Conservation (phyloP, 92 coral and sea anemone species). For the Montipora capitata region DNA sequence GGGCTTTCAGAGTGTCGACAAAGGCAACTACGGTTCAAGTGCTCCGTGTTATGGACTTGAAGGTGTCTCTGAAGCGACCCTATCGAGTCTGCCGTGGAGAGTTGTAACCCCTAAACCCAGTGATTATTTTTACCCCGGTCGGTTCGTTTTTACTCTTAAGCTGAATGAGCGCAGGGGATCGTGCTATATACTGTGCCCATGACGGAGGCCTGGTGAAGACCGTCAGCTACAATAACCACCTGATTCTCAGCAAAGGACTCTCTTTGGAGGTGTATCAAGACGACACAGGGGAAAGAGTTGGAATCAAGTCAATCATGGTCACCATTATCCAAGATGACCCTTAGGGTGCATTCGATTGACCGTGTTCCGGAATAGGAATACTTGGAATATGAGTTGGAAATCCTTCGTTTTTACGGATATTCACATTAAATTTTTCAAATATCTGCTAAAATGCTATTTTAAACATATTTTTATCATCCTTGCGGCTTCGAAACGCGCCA, state of each 20-base stretch:
- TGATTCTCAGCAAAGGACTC: slow-evolving; percentile 62
- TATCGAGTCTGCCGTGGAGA: too few species aligned
- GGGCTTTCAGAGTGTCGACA: too few species aligned
- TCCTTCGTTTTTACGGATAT: too few species aligned
- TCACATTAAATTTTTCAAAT: too few species aligned
- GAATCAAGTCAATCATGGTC: slow-evolving; percentile 57
- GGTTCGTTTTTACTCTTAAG: slow-evolving; percentile 39
- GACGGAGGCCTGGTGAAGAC: slow-evolving; percentile 54
- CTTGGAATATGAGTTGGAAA: too few species aligned
- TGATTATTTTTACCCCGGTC: slow-evolving; percentile 37
- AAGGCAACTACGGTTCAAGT: accelerated
- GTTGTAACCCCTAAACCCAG: slow-evolving; percentile 6
- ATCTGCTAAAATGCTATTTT: too few species aligned
- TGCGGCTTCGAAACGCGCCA: too few species aligned
- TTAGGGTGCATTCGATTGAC: too few species aligned
- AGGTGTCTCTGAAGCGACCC: too few species aligned
- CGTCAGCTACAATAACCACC: slow-evolving; percentile 24
- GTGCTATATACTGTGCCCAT: slow-evolving; percentile 66
- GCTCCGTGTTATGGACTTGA: too few species aligned
- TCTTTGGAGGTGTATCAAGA: slow-evolving; percentile 51
- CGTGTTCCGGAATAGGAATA: too few species aligned
- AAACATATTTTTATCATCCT: too few species aligned
- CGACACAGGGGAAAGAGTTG: slow-evolving; percentile 43
- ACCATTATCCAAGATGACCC: slow-evolving; percentile 21
- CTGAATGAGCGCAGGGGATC: slow-evolving; percentile 66